Evolutionary conservation across 2,888 invertebrate genomes (phyloP), one percentile per base, ranked within the genome.

Genomic region (Acanthacorydalis orientalis): DNA sequence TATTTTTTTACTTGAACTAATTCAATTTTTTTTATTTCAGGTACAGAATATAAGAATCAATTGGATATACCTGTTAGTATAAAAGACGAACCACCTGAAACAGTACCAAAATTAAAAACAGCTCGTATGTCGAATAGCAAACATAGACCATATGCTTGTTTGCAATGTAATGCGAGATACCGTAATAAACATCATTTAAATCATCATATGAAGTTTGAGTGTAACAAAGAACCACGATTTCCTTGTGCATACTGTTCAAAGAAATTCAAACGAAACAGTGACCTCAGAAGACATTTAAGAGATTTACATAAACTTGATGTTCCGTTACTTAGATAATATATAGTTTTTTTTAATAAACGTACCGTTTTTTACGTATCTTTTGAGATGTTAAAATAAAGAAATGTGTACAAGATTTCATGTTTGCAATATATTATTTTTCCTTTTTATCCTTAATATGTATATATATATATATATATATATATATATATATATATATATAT

Each of bases 161-260:
- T 53, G 15, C 53, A 49, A 37, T 62, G 62, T 47, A 56, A 56
- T 31, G 56, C 57, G 39, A 49, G 46, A 9, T 63, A 63, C 50
- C 57, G 56, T 46, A 56, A 57, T 50, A 54, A 54, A 34, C 54
- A 55, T 41, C 33, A 77, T 59, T 69, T 79, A 54, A 65, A 74
- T 61, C 72, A 80, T 49, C 81, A 81, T 57, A 70, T 78, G 53
- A 75, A 75, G 55, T 78, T 77, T 59, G 80, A 80, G 60, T 80
- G 80, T 61, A 70, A 73, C 50, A 74, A 74, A 48, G 75, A 73
- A 54, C 76, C 75, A 50, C 77, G 76, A 65, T 80, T 80, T 61
- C 64, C 63, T 51, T 81, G 80, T 64, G 71, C 73, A 54, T 61
- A 65, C 53, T 80, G 80, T 61, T 72, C 69, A 50, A 73, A 42